These are phyloP conservation scores for Eustalomyia histrio DNA, from an alignment of 2,888 invertebrate species.

Conservation along the genomic window DNA sequence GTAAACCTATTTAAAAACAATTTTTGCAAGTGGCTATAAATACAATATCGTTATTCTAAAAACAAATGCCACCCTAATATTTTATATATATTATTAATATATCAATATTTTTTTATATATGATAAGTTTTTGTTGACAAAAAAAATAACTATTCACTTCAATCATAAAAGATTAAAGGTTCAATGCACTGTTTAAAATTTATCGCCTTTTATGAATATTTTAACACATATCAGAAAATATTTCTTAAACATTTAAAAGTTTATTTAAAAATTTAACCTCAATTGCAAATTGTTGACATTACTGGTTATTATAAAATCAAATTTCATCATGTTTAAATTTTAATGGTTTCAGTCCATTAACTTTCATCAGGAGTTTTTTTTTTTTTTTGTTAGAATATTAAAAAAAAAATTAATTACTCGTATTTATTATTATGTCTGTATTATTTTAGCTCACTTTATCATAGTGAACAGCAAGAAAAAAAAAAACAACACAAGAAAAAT, in stretches of 20 bases:
- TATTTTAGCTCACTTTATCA: slow-evolving; percentile 32
- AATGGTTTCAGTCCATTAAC: slow-evolving; percentile 43
- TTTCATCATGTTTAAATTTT: slow-evolving; percentile 43
- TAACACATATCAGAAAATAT: too few relatives aligned
- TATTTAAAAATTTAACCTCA: background rate
- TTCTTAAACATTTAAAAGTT: background rate
- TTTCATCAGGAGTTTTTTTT: slow-evolving; percentile 9
- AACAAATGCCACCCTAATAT: background rate
- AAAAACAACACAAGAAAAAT: slow-evolving; percentile 14
- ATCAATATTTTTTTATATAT: background rate
- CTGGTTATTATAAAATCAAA: background rate
- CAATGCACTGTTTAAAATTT: background rate
- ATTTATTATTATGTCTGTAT: slow-evolving; percentile 50
- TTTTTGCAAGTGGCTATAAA: too few relatives aligned
- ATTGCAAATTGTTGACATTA: background rate
- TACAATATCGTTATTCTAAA: too few relatives aligned
- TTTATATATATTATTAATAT: background rate
- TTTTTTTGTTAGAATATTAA: slow-evolving; percentile 2
- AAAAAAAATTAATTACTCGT: slow-evolving; percentile 48
- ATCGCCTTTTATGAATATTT: too few relatives aligned
- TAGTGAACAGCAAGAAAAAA: background rate
- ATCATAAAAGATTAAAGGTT: background rate
- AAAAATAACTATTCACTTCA: background rate
- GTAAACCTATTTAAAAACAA: too few relatives aligned
- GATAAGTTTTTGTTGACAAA: background rate